phyloP scores from a whole-genome alignment of 2,888 invertebrate species.

The Temnothorax rugatulus region DNA sequence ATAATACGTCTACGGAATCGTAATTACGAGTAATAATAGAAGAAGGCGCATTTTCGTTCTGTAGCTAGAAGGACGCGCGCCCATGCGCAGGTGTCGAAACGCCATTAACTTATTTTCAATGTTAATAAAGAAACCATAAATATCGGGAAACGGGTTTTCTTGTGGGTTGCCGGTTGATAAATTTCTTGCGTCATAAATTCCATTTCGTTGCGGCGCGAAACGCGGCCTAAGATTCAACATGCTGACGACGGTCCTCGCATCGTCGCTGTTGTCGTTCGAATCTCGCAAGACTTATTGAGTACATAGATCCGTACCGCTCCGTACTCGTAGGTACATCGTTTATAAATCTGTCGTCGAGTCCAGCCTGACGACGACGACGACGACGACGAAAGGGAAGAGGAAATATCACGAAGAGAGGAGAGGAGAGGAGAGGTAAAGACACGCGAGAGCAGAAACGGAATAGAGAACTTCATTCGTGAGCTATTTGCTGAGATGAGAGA shows the following conservation, averaged over 20 bases:
- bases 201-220: conserved; percentile 74
- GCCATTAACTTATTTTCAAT: conserved; percentile 40
- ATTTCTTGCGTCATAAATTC: conserved; percentile 76
- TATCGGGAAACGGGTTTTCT: conserved; percentile 41
- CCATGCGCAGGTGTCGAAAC: conserved; percentile 50
- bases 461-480: conserved; percentile 50
- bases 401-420: conserved; percentile 15
- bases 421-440: conserved; percentile 26
- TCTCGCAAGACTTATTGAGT: conserved; percentile 74
- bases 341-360: conserved; percentile 74
- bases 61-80: background rate
- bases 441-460: conserved; percentile 39
- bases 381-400: background rate
- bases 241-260: conserved; percentile 71
- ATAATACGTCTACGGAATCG: background rate
- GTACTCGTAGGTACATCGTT: conserved; percentile 69
- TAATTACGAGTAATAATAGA: conserved; percentile 28
- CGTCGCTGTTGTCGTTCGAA: conserved; percentile 67
- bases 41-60: conserved; percentile 22
- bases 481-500: conserved; percentile 55
- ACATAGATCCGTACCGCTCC: conserved; percentile 72
- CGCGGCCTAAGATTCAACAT: conserved; percentile 71
- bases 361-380: conserved; percentile 15
- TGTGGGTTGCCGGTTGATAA: conserved; percentile 38
- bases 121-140: conserved; percentile 59